Percentiles rank a stretch among this genome's conserved stretches.
phyloP scores from a whole-genome alignment of 1,140 invertebrate genomes.

The Elysia chlorotica region DNA sequence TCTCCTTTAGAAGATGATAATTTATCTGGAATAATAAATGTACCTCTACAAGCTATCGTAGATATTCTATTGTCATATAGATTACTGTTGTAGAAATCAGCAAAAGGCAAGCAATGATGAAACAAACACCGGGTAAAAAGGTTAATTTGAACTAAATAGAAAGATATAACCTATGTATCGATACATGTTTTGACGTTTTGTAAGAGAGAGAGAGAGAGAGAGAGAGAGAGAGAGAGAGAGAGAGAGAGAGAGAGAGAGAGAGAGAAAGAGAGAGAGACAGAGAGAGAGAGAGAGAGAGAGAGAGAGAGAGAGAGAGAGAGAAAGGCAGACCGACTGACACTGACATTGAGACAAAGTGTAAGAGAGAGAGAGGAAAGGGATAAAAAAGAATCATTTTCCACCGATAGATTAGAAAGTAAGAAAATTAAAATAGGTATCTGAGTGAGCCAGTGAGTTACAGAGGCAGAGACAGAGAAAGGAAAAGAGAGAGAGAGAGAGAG shows the following conservation, averaged over 20 bases:
- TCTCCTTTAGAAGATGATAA: too few relatives aligned
- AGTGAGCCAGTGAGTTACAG: constrained; percentile 2
- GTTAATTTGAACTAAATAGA: background rate
- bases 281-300: constrained; percentile 17
- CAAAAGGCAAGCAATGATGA: background rate
- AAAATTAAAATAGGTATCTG: too few relatives aligned
- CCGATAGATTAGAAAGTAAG: too few relatives aligned
- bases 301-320: constrained; percentile 1
- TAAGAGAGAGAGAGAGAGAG: constrained; percentile 3
- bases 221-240: constrained; percentile 14
- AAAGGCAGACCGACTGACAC: background rate
- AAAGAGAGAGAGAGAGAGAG: background rate
- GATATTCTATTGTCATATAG: too few relatives aligned
- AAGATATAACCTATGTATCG: too few relatives aligned
- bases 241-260: constrained; percentile 21
- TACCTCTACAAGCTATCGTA: too few relatives aligned
- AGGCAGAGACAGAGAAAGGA: background rate
- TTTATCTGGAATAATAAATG: too few relatives aligned
- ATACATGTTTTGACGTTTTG: too few relatives aligned
- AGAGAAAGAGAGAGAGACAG: constrained; percentile 17
- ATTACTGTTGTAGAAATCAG: too few relatives aligned
- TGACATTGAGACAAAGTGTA: background rate
- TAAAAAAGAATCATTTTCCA: too few relatives aligned
- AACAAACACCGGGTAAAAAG: background rate
- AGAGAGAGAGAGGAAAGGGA: background rate